Evolutionary conservation across 2,797 vertebrate species (phyloP).

Genomic region (Neomorphus geoffroyi): DNA sequence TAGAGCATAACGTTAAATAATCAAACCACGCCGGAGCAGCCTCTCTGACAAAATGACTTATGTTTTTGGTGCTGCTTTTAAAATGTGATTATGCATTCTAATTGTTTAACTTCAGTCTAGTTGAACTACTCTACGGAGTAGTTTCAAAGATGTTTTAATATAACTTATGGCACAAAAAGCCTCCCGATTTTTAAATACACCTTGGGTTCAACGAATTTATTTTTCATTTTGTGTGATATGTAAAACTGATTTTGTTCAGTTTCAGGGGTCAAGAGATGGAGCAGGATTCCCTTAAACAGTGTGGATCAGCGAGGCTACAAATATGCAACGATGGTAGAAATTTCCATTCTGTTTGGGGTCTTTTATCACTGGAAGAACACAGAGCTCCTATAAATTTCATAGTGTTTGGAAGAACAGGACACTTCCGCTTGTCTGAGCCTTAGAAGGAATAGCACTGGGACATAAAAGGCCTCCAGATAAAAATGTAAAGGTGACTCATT

Average conservation of each 20-base stretch:
- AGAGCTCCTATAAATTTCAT: not conserved
- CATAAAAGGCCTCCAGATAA: not conserved
- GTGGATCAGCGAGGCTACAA: not conserved
- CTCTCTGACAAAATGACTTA: conserved; percentile 58
- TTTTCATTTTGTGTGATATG: not conserved
- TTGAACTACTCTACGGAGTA: too few relatives aligned
- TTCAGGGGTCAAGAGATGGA: not conserved
- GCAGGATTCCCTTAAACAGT: not conserved
- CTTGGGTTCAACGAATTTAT: not conserved
- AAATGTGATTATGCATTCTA: conserved; percentile 59
- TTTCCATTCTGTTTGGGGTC: not conserved
- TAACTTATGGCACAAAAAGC: not conserved
- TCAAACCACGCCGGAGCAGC: conserved; percentile 36
- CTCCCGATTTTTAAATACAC: not conserved
- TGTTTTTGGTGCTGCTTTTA: conserved; percentile 29
- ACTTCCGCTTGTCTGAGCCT: not conserved
- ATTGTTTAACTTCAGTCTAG: conserved; percentile 52
- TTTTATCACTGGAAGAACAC: not conserved
- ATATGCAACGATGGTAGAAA: not conserved
- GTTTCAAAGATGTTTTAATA: conserved; percentile 43
- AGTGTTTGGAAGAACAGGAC: not conserved
- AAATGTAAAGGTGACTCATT: not conserved
- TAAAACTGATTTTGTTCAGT: not conserved
- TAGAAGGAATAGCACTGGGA: not conserved
- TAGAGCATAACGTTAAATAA: conserved; percentile 63